Evolutionary conservation across 2,888 invertebrate species (phyloP).

Genomic region (Melanostoma scalare): DNA sequence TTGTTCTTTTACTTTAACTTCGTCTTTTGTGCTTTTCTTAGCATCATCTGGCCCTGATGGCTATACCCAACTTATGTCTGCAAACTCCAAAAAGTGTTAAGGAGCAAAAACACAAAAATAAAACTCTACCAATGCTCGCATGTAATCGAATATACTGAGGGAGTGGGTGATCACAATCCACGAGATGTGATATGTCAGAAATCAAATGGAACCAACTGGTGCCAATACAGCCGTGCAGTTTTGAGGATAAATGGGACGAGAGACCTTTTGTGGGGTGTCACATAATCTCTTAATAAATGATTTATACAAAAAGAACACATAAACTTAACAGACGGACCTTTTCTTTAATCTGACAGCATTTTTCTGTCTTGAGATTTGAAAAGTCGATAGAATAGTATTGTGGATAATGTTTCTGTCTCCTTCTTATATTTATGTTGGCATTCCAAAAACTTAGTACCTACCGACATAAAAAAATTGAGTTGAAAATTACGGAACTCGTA

Average conservation of each 20-base stretch:
- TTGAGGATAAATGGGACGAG: slow-evolving; percentile 7
- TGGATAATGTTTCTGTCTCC: too few relatives aligned
- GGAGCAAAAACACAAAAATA: slow-evolving; percentile 1
- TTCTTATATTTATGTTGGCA: too few relatives aligned
- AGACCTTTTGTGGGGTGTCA: slow-evolving; percentile 8
- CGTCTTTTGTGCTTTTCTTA: slow-evolving; percentile 44
- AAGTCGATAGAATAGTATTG: too few relatives aligned
- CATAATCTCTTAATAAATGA: slow-evolving; percentile 73
- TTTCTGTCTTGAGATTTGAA: background rate
- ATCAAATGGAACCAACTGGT: slow-evolving; percentile 71
- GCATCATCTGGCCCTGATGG: slow-evolving; percentile 70
- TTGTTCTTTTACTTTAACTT: slow-evolving; percentile 55
- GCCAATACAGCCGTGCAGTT: slow-evolving; percentile 57
- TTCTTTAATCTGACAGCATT: slow-evolving; percentile 30
- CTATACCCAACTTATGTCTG: slow-evolving; percentile 30
- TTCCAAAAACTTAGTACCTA: too few relatives aligned
- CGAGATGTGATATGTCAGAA: slow-evolving; percentile 70
- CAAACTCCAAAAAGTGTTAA: slow-evolving; percentile 25
- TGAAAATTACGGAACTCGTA: too few relatives aligned
- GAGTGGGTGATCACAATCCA: slow-evolving; percentile 36
- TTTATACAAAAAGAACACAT: slow-evolving; percentile 63
- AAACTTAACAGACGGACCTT: slow-evolving; percentile 60
- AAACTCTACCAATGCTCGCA: slow-evolving; percentile 32
- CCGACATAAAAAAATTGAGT: too few relatives aligned
- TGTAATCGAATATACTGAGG: slow-evolving; percentile 40